Evolutionary conservation across 30 jellyfish, hydroid and myxozoan genomes (phyloP).

Genomic region (Aurelia sp.): DNA sequence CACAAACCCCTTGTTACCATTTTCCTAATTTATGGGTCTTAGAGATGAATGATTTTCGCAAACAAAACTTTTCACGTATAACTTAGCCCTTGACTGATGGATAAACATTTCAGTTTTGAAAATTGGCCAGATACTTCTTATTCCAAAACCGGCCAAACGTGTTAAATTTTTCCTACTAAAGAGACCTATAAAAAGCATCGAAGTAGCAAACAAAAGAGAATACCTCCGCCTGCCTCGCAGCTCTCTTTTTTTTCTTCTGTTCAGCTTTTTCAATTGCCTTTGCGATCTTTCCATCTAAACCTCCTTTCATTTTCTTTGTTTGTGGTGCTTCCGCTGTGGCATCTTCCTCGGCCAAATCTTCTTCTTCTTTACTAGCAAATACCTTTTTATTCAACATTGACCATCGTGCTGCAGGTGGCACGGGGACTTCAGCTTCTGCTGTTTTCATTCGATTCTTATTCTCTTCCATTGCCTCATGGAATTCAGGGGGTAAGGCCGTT

Average conservation of each 20-base stretch:
- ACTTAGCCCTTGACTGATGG: no score
- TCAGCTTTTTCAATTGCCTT: slow-evolving; percentile 98
- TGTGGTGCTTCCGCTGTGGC: slow-evolving; percentile 21
- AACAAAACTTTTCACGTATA: no score
- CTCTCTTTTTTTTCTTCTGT: slow-evolving; percentile 83
- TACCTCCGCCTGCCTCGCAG: slow-evolving; percentile 94
- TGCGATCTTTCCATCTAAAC: slow-evolving; percentile 86
- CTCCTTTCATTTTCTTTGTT: slow-evolving; percentile 59
- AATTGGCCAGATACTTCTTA: no score
- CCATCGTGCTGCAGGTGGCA: slow-evolving; percentile 4
- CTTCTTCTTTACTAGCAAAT: slow-evolving; percentile 19
- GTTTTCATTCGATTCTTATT: slow-evolving; percentile 44
- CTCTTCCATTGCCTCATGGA: slow-evolving; percentile 60
- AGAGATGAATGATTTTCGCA: no score
- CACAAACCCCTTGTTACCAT: no score
- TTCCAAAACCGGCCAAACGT: no score
- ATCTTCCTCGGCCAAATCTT: slow-evolving; percentile 22
- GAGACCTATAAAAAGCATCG: no score
- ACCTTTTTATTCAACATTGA: slow-evolving; percentile 31
- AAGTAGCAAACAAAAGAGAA: background rate
- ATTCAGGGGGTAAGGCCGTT: slow-evolving; percentile 74
- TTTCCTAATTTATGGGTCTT: no score
- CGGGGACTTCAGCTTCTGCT: slow-evolving; percentile 26
- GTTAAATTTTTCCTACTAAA: no score
- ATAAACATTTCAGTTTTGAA: no score